Percentiles rank a stretch among this genome's conserved stretches.
These are phyloP conservation scores for Sebastes aleutianus DNA, from an alignment of 2,797 vertebrate species.

Conservation along the genomic window DNA sequence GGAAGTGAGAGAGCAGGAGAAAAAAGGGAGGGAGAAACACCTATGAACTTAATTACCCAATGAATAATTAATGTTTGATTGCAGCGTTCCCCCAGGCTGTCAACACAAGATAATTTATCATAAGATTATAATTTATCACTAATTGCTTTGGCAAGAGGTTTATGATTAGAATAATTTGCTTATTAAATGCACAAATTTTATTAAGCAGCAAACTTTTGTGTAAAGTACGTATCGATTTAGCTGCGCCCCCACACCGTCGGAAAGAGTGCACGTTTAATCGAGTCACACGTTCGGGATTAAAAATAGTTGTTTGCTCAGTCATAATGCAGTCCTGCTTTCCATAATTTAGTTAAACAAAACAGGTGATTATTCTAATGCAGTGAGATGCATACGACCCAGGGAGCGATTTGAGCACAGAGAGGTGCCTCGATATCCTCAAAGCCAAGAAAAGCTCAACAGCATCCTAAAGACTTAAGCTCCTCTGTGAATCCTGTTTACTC, in stretches of 20 bases:
- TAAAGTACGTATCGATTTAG: constrained; percentile 62
- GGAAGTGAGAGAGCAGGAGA: background rate
- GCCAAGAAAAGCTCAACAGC: constrained; percentile 49
- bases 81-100: constrained; percentile 81
- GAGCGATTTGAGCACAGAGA: constrained; percentile 44
- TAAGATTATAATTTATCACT: constrained; percentile 87
- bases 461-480: constrained; percentile 67
- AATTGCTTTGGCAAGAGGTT: constrained; percentile 86
- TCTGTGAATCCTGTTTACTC: constrained; percentile 67
- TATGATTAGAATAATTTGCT: constrained; percentile 85
- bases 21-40: constrained; percentile 65
- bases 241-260: constrained; percentile 46
- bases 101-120: constrained; percentile 87
- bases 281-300: constrained; percentile 75
- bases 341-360: constrained; percentile 78
- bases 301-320: constrained; percentile 76
- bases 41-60: constrained; percentile 87
- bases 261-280: constrained; percentile 50
- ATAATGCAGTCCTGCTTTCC: constrained; percentile 61
- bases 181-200: constrained; percentile 84
- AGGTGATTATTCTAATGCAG: constrained; percentile 77
- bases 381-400: constrained; percentile 48
- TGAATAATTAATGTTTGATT: constrained; percentile 89
- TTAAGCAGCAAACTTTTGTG: constrained; percentile 75
- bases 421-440: constrained; percentile 48